Conservation (phyloP, 2,797 vertebrate genomes). For the Ptychadena robeensis region DNA sequence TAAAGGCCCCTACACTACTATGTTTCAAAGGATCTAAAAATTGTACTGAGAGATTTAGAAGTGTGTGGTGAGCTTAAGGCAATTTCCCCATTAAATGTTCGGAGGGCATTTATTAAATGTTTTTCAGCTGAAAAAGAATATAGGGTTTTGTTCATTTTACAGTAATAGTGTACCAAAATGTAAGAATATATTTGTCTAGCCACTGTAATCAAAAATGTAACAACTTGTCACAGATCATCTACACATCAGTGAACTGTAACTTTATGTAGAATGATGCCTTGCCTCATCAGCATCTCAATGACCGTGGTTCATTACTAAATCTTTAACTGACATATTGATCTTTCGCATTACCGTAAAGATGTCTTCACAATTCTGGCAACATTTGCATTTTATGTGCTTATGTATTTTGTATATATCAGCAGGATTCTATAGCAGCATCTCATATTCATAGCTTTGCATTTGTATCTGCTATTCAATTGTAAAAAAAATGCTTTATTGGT, state of each 20-base stretch:
- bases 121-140: too few species aligned
- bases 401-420: constrained; percentile 19
- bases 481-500: not conserved
- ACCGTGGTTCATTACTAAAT: not conserved
- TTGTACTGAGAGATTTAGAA: too few species aligned
- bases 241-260: not conserved
- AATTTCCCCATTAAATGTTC: too few species aligned
- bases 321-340: constrained; percentile 44
- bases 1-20: too few species aligned
- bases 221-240: not conserved
- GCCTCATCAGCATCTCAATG: not conserved
- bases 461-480: not conserved
- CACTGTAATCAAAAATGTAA: not conserved
- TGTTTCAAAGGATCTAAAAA: too few species aligned
- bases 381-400: constrained; percentile 5
- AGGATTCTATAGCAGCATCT: not conserved
- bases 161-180: too few species aligned
- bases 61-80: too few species aligned
- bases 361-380: constrained; percentile 1
- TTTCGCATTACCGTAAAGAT: constrained; percentile 20
- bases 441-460: not conserved
- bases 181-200: not conserved
- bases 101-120: too few species aligned
- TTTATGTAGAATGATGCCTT: not conserved
- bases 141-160: too few species aligned